Conservation (phyloP, 2,888 invertebrate genomes). For the Parapristionchus giblindavisi region DNA sequence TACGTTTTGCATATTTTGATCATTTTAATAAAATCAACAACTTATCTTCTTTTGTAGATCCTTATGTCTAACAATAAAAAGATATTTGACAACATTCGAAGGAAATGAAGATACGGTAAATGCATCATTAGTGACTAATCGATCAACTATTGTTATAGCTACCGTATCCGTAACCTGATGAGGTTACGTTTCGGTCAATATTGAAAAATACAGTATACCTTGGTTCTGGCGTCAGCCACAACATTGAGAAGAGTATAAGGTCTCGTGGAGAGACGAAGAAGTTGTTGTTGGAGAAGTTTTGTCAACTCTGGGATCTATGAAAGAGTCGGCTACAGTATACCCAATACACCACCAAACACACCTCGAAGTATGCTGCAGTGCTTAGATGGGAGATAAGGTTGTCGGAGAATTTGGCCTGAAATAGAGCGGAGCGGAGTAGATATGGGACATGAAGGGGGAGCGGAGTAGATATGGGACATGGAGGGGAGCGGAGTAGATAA, state of each 20-base stretch:
- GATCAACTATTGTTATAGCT: too few relatives aligned
- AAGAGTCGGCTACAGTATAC: slow-evolving; percentile 26
- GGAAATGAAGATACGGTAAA: slow-evolving; percentile 1
- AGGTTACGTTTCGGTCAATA: too few relatives aligned
- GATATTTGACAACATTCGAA: slow-evolving; percentile 1
- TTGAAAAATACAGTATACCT: too few relatives aligned
- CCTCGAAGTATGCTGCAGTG: slow-evolving; percentile 27
- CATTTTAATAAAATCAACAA: not conserved
- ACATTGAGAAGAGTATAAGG: not conserved
- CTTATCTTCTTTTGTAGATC: not conserved
- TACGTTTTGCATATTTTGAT: slow-evolving; percentile 1
- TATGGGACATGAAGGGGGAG: not conserved
- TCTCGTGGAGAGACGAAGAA: slow-evolving; percentile 5
- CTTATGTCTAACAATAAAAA: not conserved
- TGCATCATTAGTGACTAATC: too few relatives aligned
- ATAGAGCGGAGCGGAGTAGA: not conserved
- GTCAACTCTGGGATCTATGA: slow-evolving; percentile 11
- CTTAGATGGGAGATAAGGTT: slow-evolving; percentile 18
- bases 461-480: too few relatives aligned
- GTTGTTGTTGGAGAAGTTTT: slow-evolving; percentile 26
- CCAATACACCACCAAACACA: not conserved
- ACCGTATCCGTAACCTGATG: too few relatives aligned
- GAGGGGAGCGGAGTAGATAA: too few relatives aligned
- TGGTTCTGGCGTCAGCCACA: not conserved
- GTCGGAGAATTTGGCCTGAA: slow-evolving; percentile 19